phyloP scores from a whole-genome alignment of 2,797 vertebrate species.

The Coluber constrictor region DNA sequence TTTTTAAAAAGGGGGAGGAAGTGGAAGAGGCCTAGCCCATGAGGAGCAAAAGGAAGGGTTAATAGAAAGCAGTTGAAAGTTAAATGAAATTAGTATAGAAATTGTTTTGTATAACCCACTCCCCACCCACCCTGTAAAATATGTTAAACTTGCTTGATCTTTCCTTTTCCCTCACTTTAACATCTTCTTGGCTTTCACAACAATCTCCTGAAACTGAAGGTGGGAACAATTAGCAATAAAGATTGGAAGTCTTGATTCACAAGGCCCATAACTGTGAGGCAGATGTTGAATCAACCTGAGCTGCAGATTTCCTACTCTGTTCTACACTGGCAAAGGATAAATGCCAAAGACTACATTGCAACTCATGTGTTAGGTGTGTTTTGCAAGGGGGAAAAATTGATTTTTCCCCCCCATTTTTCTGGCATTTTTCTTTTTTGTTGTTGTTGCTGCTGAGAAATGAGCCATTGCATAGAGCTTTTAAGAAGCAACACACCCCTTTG shows the following conservation, averaged over 20 bases:
- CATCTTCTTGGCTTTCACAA: conserved; percentile 17
- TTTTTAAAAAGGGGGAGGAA: neutral
- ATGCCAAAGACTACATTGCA: conserved; percentile 7
- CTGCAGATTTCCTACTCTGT: conserved; percentile 26
- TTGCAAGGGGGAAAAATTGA: neutral
- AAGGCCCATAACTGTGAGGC: conserved; percentile 23
- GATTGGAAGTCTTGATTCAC: conserved; percentile 6
- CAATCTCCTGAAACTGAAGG: conserved; percentile 8
- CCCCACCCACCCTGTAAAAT: neutral
- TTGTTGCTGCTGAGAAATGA: conserved; percentile 3
- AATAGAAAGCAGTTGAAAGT: conserved; percentile 18
- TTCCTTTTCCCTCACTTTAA: conserved; percentile 17
- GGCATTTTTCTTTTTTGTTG: neutral
- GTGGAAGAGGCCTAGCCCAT: neutral
- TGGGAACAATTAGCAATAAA: conserved; percentile 32
- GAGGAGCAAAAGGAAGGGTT: neutral
- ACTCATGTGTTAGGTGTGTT: neutral
- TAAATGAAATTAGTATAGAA: conserved; percentile 3
- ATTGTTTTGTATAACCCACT: neutral
- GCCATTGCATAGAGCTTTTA: neutral
- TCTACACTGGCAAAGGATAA: conserved; percentile 18
- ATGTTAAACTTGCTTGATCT: conserved; percentile 5
- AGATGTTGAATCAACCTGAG: conserved; percentile 33
- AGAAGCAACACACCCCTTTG: conserved; percentile 14
- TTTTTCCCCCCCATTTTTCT: neutral